A percentile compares a stretch with the other conserved stretches of the same genome.
These are phyloP conservation scores for Manis javanica DNA, from an alignment of 2,797 vertebrate genomes.

Conservation along the genomic window DNA sequence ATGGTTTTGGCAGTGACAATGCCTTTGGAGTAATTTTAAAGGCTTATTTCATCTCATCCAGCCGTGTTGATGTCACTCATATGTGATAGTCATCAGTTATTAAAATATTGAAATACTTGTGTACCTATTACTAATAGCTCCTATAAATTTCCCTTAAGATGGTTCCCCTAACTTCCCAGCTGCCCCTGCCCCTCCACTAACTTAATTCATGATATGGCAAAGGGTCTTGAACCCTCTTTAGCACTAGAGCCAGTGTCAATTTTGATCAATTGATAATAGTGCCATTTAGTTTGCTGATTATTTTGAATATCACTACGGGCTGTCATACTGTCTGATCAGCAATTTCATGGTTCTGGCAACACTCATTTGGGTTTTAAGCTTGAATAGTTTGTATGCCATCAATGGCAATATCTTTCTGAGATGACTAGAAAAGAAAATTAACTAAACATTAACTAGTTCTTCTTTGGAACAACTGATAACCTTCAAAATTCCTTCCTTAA, in stretches of 20 bases:
- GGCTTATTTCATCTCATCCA: neutral
- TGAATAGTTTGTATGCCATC: neutral
- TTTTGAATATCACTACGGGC: neutral
- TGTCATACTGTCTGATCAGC: neutral
- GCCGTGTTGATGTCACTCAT: neutral
- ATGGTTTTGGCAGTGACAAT: neutral
- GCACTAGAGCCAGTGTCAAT: neutral
- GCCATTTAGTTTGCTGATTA: neutral
- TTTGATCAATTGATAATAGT: neutral
- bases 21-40: slow-evolving; percentile 30
- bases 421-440: slow-evolving; percentile 17
- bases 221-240: neutral
- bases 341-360: neutral
- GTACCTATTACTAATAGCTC: neutral
- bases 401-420: neutral
- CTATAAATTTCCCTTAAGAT: neutral
- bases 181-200: neutral
- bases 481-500: slow-evolving; percentile 36
- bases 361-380: slow-evolving; percentile 29
- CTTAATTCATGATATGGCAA: neutral
- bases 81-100: neutral
- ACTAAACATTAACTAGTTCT: neutral
- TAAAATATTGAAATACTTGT: slow-evolving; percentile 41
- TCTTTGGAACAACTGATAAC: slow-evolving; percentile 13
- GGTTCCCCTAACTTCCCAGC: neutral